phyloP scores from a whole-genome alignment of 2,888 invertebrate species.

The Chaetogeoica ovagalla region DNA sequence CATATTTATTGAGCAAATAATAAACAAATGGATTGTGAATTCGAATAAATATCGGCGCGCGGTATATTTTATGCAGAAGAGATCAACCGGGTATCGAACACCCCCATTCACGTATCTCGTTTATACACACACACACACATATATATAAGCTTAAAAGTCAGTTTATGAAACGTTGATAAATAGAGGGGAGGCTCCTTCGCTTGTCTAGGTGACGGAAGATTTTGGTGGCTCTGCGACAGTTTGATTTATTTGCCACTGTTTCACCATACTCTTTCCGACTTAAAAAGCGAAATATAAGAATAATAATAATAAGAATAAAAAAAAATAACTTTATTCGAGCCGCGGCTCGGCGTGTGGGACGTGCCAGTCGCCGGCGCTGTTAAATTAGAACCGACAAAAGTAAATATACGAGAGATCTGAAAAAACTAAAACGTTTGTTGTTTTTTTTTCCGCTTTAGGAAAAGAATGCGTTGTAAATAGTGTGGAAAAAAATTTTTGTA shows the following conservation, averaged over 20 bases:
- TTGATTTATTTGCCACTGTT: constrained; percentile 42
- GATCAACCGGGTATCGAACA: constrained; percentile 2
- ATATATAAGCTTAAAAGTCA: constrained; percentile 48
- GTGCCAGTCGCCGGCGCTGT: constrained; percentile 29
- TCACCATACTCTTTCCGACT: constrained; percentile 22
- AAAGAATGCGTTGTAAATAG: neutral
- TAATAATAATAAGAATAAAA: too few relatives aligned
- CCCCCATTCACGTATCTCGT: neutral
- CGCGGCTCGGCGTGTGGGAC: constrained; percentile 20
- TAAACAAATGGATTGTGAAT: neutral
- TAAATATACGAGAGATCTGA: constrained; percentile 37
- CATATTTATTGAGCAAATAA: neutral
- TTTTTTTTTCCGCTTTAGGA: constrained; percentile 30
- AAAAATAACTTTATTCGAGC: constrained; percentile 23
- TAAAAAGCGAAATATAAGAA: neutral
- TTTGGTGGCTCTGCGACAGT: constrained; percentile 23
- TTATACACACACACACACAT: neutral
- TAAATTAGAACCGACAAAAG: constrained; percentile 35
- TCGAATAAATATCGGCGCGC: constrained; percentile 8
- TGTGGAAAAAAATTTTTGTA: constrained; percentile 26
- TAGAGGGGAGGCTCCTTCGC: constrained; percentile 37
- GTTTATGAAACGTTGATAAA: constrained; percentile 51
- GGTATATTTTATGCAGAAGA: constrained; percentile 11
- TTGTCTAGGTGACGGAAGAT: constrained; percentile 45
- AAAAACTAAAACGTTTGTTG: constrained; percentile 41